phyloP scores from a whole-genome alignment of 2,113 vertebrate genomes.

The Dolichallabes microphthalmus region DNA sequence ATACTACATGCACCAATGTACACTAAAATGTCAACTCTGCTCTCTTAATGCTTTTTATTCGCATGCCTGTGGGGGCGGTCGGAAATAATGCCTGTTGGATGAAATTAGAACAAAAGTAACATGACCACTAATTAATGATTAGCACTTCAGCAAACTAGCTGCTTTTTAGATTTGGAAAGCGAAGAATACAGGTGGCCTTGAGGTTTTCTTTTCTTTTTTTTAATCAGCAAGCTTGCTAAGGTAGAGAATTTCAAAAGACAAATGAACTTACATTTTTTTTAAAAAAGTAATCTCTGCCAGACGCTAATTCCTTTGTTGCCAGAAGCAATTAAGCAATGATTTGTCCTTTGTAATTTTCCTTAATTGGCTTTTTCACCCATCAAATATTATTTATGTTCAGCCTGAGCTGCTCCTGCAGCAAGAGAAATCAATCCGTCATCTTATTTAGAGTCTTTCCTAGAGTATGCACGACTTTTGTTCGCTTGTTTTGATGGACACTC shows the following conservation, averaged over 20 bases:
- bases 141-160: background rate
- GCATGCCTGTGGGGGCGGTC: background rate
- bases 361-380: background rate
- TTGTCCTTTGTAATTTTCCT: background rate
- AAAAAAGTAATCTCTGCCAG: too few relatives aligned
- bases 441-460: too few relatives aligned
- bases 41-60: background rate
- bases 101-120: background rate
- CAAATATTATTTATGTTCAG: background rate
- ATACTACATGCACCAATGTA: background rate
- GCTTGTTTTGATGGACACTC: background rate
- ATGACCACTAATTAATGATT: background rate
- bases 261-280: too few relatives aligned
- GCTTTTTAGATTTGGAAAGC: background rate
- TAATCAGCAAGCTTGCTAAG: background rate
- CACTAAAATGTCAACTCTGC: background rate
- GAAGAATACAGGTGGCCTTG: background rate
- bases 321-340: too few relatives aligned
- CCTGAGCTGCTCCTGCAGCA: background rate
- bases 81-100: background rate
- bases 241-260: background rate
- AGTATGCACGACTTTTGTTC: background rate
- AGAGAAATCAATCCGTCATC: background rate
- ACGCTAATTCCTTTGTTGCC: background rate
- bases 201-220: background rate